Percentiles rank a stretch among this genome's conserved stretches.
Evolutionary conservation across 2,888 invertebrate genomes (phyloP).

Genomic region (Heliothis peltigera): DNA sequence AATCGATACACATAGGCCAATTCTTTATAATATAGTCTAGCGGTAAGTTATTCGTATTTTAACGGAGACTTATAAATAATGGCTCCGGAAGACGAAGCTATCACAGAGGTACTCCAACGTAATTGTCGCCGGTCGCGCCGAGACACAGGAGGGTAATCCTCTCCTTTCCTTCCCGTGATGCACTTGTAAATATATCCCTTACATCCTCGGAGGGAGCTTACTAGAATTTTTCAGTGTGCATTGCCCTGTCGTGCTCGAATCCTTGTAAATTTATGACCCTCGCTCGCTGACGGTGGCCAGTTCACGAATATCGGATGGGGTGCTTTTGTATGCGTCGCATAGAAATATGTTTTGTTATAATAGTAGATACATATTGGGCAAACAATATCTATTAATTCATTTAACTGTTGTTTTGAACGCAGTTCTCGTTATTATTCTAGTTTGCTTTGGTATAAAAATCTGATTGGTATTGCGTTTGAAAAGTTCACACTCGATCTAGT

Average conservation of each 20-base stretch:
- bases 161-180: constrained; percentile 40
- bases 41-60: not conserved
- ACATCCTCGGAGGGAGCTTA: constrained; percentile 70
- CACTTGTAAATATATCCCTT: constrained; percentile 62
- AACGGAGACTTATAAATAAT: not conserved
- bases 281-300: constrained; percentile 78
- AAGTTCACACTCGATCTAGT: not conserved
- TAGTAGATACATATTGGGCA: constrained; percentile 26
- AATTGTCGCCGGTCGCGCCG: constrained; percentile 21
- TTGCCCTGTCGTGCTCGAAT: constrained; percentile 83
- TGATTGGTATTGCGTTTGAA: constrained; percentile 8
- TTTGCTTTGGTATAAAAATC: constrained; percentile 15
- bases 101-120: constrained; percentile 18
- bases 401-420: constrained; percentile 14
- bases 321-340: constrained; percentile 75
- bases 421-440: not conserved
- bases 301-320: constrained; percentile 78
- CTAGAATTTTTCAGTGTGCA: constrained; percentile 85
- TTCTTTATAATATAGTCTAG: not conserved
- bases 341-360: constrained; percentile 66
- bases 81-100: not conserved
- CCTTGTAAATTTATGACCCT: constrained; percentile 86
- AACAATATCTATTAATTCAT: constrained; percentile 13
- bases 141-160: constrained; percentile 44
- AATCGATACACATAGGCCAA: not conserved